Conservation (phyloP, 1,140 invertebrate genomes). For the Solenopsis invicta region DNA sequence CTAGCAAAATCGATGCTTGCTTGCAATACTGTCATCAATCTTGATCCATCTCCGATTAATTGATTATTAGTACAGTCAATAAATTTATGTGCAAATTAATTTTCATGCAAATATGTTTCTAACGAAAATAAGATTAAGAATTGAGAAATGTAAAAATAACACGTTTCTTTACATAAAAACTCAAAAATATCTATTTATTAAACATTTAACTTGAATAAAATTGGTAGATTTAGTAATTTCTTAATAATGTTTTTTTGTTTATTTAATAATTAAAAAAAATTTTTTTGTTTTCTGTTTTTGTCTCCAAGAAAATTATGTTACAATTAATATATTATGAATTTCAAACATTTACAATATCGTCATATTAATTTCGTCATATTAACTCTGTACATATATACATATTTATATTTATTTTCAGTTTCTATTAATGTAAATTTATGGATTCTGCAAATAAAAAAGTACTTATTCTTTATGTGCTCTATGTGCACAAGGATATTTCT, state of each 20-base stretch:
- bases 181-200: background rate
- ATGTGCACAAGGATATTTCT: background rate
- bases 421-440: too few relatives aligned
- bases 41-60: slow-evolving; percentile 32
- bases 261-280: too few relatives aligned
- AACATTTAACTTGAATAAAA: background rate
- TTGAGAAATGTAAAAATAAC: background rate
- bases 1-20: background rate
- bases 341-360: too few relatives aligned
- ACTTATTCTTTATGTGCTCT: too few relatives aligned
- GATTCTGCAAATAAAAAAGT: too few relatives aligned
- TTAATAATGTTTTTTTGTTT: background rate
- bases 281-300: background rate
- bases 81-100: slow-evolving; percentile 23
- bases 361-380: too few relatives aligned
- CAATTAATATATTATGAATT: too few relatives aligned
- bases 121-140: background rate
- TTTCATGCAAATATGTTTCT: slow-evolving; percentile 7
- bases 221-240: background rate
- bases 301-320: too few relatives aligned
- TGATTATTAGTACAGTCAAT: background rate
- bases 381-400: too few relatives aligned
- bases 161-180: background rate
- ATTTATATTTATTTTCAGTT: too few relatives aligned
- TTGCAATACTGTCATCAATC: background rate